Evolutionary conservation across 2,888 invertebrate species (phyloP).

Genomic region (Hylaea fasciaria): DNA sequence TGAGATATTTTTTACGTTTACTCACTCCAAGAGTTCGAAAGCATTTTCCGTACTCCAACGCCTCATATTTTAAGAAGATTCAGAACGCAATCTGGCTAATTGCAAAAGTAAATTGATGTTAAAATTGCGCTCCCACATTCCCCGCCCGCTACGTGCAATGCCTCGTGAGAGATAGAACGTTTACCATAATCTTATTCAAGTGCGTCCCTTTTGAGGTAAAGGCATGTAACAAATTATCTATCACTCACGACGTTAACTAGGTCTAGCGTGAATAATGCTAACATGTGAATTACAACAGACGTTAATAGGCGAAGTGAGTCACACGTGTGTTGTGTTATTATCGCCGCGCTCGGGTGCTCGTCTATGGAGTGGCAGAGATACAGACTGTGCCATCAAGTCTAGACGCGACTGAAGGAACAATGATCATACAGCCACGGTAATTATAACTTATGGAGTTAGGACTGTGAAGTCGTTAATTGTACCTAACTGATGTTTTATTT

Average conservation of each 20-base stretch:
- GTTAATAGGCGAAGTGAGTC: slow-evolving; percentile 65
- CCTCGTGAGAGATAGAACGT: slow-evolving; percentile 33
- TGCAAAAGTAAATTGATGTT: slow-evolving; percentile 31
- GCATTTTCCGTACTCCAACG: background rate
- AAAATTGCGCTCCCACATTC: slow-evolving; percentile 35
- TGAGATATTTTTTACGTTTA: slow-evolving; percentile 5
- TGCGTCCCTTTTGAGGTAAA: slow-evolving; percentile 38
- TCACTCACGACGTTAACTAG: slow-evolving; percentile 59
- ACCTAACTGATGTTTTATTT: background rate
- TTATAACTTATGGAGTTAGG: background rate
- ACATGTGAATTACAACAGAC: slow-evolving; percentile 64
- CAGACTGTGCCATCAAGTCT: slow-evolving; percentile 21
- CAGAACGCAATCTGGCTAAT: slow-evolving; percentile 17
- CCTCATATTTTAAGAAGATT: slow-evolving; percentile 6
- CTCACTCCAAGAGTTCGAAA: background rate
- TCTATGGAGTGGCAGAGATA: slow-evolving; percentile 23
- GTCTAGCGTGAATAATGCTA: slow-evolving; percentile 66
- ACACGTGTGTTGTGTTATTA: slow-evolving; percentile 61
- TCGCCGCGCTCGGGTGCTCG: slow-evolving; percentile 54
- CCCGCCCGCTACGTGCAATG: slow-evolving; percentile 27
- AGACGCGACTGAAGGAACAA: slow-evolving; percentile 20
- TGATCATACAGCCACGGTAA: slow-evolving; percentile 8
- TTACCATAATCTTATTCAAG: slow-evolving; percentile 40
- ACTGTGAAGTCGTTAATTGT: background rate
- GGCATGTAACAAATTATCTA: slow-evolving; percentile 50